Evolutionary conservation across 2,888 invertebrate genomes (phyloP).

Genomic region (Latrodectus hesperus): DNA sequence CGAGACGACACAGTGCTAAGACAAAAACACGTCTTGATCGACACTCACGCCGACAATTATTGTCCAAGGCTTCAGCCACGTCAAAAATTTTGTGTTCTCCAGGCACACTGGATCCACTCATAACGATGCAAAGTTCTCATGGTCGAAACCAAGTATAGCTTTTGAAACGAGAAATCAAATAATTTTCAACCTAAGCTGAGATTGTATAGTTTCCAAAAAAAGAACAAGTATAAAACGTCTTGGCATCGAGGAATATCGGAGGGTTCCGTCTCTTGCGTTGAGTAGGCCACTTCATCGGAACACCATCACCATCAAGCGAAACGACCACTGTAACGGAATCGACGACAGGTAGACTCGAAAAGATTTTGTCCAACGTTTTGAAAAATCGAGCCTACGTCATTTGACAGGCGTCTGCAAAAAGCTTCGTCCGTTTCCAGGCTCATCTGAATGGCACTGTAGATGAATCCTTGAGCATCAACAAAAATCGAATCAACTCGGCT

Average conservation of each 20-base stretch:
- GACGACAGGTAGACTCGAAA: background rate
- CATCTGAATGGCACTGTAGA: no score
- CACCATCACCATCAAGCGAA: conserved; percentile 15
- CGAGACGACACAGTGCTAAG: background rate
- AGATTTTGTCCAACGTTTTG: no score
- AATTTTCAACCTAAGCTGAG: background rate
- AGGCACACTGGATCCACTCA: background rate
- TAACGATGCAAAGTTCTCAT: background rate
- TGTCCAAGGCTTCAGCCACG: background rate
- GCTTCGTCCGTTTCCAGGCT: no score
- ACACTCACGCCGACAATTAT: conserved; percentile 5
- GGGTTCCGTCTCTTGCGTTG: background rate
- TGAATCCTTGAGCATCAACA: no score
- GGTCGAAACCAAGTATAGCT: background rate
- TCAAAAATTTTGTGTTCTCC: background rate
- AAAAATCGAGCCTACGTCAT: no score
- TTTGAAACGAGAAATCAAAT: background rate
- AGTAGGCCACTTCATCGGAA: conserved; percentile 29
- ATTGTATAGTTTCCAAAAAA: conserved; percentile 8
- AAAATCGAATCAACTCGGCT: no score
- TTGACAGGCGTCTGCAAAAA: no score
- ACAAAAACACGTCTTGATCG: conserved; percentile 47
- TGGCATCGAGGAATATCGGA: background rate
- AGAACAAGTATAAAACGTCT: background rate
- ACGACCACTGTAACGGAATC: background rate